Percentiles rank a stretch among this genome's conserved stretches.
Evolutionary conservation across 1,140 invertebrate genomes (phyloP).

Genomic region (Halyomorpha halys): DNA sequence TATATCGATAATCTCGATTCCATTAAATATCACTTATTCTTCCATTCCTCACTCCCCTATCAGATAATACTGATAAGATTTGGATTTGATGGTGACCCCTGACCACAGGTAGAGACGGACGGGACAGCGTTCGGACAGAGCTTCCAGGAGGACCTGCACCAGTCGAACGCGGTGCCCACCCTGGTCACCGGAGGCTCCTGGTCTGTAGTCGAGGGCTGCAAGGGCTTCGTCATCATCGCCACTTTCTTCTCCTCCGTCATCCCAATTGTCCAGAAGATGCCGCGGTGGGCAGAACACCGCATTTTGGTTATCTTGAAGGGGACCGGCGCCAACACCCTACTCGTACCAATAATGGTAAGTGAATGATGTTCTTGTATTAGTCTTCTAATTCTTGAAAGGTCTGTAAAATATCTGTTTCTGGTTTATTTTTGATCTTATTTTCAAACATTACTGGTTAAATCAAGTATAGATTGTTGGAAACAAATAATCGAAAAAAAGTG

Average conservation of each 20-base stretch:
- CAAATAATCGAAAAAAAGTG: too few species aligned
- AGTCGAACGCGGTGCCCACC: background rate
- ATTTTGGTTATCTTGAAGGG: background rate
- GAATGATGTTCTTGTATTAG: too few species aligned
- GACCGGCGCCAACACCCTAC: background rate
- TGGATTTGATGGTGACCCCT: too few species aligned
- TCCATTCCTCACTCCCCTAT: too few species aligned
- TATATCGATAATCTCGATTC: too few species aligned
- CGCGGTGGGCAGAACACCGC: background rate
- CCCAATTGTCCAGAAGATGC: background rate
- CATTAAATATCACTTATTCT: too few species aligned
- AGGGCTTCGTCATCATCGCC: background rate
- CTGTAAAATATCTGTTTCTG: too few species aligned
- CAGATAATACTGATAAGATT: too few species aligned
- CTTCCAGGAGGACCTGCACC: conserved; percentile 3
- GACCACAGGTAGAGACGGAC: background rate
- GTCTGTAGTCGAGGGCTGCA: background rate
- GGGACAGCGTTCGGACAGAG: background rate
- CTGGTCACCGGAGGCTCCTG: background rate
- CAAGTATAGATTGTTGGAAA: too few species aligned
- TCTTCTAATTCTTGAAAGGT: too few species aligned
- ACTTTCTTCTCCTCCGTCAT: background rate
- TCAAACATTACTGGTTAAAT: too few species aligned
- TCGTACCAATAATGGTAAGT: background rate
- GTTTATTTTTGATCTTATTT: too few species aligned